phyloP scores from a whole-genome alignment of 2,888 invertebrate species.

The Eilema sororculum region DNA sequence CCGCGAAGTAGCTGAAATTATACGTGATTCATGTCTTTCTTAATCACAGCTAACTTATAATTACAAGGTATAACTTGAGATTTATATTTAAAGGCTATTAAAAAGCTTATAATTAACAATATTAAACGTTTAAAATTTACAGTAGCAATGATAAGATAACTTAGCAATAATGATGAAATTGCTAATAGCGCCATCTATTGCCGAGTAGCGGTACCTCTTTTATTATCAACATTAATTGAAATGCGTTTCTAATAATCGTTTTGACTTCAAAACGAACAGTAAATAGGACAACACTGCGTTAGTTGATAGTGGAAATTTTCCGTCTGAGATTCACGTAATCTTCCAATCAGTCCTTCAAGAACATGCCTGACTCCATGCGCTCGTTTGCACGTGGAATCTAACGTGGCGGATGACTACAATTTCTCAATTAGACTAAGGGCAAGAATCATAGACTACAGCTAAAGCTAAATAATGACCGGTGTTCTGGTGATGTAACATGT shows the following conservation, averaged over 20 bases:
- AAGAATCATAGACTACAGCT: background rate
- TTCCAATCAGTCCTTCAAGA: conserved; percentile 17
- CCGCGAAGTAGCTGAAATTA: conserved; percentile 25
- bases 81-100: background rate
- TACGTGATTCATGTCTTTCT: conserved; percentile 30
- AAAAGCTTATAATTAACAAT: background rate
- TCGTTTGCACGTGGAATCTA: conserved; percentile 18
- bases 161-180: background rate
- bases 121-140: background rate
- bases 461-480: background rate
- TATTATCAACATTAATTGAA: background rate
- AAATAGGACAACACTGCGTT: background rate
- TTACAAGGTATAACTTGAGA: conserved; percentile 24
- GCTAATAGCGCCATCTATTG: conserved; percentile 68
- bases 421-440: conserved; percentile 16
- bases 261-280: background rate
- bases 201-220: conserved; percentile 61
- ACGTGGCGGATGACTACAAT: conserved; percentile 30
- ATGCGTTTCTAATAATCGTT: background rate
- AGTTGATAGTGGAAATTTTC: background rate
- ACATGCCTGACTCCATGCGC: conserved; percentile 15
- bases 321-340: conserved; percentile 6
- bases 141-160: too few species aligned
- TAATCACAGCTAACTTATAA: conserved; percentile 34
- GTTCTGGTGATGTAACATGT: background rate